Evolutionary conservation across 2,888 invertebrate species (phyloP), one percentile per base, ranked within the genome.

Genomic region (Dinocampus coccinellae): DNA sequence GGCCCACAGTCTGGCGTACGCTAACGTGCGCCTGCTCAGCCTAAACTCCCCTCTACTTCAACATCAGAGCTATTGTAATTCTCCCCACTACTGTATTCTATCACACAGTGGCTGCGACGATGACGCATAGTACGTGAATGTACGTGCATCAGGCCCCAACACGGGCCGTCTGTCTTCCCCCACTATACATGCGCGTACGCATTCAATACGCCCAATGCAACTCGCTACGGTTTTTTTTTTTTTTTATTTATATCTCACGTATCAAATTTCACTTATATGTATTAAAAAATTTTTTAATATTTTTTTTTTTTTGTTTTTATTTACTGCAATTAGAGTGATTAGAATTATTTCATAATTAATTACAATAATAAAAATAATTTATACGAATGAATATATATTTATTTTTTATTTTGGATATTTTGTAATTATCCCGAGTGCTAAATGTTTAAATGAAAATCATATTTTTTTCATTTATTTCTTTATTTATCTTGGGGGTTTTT

Each of bases 1-100:
- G 83, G 83, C 83, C 82, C 77, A 81, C 79, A 78, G 79, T 79
- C 78, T 78, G 79, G 76, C 73, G 78, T 76, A 16, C 20, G 16
- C 47, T 4, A 16, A 16, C 47, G 13, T n/a, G 42, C n/a, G 16
- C 16, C 47, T 47, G 6, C 16, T 47, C 47, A 16, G 47, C 47
- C 47, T 77, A 73, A 79, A 73, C 78, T 75, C 75, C 72, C 75
- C 13, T 16, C 29, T 33, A 24, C 57, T 58, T 26, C 26, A 20
- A 20, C 58, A 33, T 62, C 1, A 16, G 16, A 16, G 16, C 47
- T 1, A 16, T 20, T 7, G 16, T 16, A 53, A n/a, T 53, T 36
- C 26, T 36, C 53, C 16, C 16, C 13, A 34, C 20, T n/a, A 22
- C 52, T 39, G 39, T 67, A 9, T 24, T 26, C 11, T 34, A 29